These are phyloP conservation scores for Loripinus fragilis DNA, from an alignment of 2,888 invertebrate species.

Conservation along the genomic window DNA sequence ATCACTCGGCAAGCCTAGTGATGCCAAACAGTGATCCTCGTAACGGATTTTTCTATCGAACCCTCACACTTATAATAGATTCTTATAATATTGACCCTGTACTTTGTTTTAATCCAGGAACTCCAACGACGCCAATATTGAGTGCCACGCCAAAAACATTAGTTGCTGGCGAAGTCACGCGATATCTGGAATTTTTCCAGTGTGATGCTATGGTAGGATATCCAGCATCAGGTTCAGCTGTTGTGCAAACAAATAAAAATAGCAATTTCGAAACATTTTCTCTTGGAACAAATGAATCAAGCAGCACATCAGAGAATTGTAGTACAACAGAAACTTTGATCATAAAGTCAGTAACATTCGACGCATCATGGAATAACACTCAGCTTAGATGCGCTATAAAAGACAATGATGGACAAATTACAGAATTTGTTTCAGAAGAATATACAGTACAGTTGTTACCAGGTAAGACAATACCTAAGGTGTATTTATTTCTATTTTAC, in stretches of 20 bases:
- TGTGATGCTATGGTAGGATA: background rate
- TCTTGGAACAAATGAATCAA: background rate
- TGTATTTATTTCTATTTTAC: background rate
- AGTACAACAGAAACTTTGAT: background rate
- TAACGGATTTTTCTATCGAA: too few relatives aligned
- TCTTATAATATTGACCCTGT: too few relatives aligned
- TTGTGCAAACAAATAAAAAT: background rate
- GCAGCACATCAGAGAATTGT: background rate
- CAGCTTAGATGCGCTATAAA: background rate
- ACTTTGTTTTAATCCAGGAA: background rate
- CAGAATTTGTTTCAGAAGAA: background rate
- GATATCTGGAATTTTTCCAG: background rate
- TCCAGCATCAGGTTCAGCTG: background rate
- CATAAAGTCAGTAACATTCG: background rate
- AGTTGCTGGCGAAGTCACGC: background rate
- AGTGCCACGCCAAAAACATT: background rate
- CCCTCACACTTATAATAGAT: too few relatives aligned
- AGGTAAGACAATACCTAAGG: background rate
- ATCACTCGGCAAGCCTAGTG: too few relatives aligned
- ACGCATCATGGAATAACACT: background rate
- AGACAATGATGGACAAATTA: background rate
- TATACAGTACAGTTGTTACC: background rate
- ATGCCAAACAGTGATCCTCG: too few relatives aligned
- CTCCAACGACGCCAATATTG: background rate
- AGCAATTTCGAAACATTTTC: background rate